Percentiles rank a stretch among this genome's conserved stretches.
Conservation (phyloP, 2,113 vertebrate genomes). For the Noturus placidus region DNA sequence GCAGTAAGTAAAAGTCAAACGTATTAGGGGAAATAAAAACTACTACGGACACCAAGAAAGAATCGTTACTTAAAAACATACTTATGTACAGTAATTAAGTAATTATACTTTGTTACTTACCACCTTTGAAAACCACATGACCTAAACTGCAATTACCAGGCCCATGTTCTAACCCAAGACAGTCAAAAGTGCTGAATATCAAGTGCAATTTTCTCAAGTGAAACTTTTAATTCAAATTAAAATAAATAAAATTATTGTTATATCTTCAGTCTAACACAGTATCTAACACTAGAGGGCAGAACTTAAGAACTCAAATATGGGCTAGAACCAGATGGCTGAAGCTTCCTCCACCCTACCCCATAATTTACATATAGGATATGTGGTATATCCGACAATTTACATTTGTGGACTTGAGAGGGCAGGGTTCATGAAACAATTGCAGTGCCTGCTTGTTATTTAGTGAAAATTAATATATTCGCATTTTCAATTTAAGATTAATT, state of each 20-base stretch:
- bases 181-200: not conserved
- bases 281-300: not conserved
- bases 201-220: not conserved
- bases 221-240: not conserved
- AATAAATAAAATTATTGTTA: not conserved
- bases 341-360: not conserved
- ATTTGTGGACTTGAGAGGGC: not conserved
- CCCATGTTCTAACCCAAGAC: not conserved
- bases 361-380: not conserved
- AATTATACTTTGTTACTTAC: not conserved
- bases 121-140: not conserved
- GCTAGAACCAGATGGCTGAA: not conserved
- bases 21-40: not conserved
- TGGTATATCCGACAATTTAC: not conserved
- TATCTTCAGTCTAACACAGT: not conserved
- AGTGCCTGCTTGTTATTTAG: too few relatives aligned
- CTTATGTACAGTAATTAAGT: not conserved
- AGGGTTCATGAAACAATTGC: not conserved
- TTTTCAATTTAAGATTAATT: not conserved
- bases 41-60: not conserved
- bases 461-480: not conserved
- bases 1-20: not conserved
- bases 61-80: not conserved
- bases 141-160: not conserved
- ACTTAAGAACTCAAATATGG: not conserved